phyloP scores from a whole-genome alignment of 2,888 invertebrate species.

The Trilocha varians region DNA sequence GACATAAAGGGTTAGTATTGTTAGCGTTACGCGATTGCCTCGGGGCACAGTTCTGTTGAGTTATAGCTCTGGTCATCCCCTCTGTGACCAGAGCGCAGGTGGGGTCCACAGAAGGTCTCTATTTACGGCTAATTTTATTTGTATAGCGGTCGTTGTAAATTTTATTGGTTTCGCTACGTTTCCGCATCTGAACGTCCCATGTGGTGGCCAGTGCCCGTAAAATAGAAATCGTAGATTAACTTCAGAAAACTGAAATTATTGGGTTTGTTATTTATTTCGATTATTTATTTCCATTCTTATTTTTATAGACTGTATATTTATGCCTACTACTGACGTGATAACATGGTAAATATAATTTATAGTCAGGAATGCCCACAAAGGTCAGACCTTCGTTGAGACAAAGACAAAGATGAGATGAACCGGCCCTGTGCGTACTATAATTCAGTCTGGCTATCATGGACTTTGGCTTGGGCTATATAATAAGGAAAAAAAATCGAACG shows the following conservation, averaged over 20 bases:
- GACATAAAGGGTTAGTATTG: conserved; percentile 46
- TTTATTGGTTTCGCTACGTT: conserved; percentile 31
- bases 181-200: conserved; percentile 2
- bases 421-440: too few species aligned
- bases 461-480: too few species aligned
- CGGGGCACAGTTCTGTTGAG: conserved; percentile 60
- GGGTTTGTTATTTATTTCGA: background rate
- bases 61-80: conserved; percentile 55
- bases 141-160: conserved; percentile 34
- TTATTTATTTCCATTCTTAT: background rate
- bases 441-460: too few species aligned
- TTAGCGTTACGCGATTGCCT: conserved; percentile 43
- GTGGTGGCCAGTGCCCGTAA: conserved; percentile 7
- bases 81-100: conserved; percentile 46
- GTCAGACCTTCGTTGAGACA: too few species aligned
- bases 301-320: too few species aligned
- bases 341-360: too few species aligned
- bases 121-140: conserved; percentile 66
- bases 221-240: conserved; percentile 8
- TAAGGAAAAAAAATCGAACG: too few species aligned
- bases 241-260: background rate
- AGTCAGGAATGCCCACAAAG: too few species aligned
- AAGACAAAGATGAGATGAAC: too few species aligned
- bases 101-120: conserved; percentile 45
- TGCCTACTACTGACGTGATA: too few species aligned